Conservation (phyloP, 2,888 invertebrate genomes). For the Zelleria hepariella region DNA sequence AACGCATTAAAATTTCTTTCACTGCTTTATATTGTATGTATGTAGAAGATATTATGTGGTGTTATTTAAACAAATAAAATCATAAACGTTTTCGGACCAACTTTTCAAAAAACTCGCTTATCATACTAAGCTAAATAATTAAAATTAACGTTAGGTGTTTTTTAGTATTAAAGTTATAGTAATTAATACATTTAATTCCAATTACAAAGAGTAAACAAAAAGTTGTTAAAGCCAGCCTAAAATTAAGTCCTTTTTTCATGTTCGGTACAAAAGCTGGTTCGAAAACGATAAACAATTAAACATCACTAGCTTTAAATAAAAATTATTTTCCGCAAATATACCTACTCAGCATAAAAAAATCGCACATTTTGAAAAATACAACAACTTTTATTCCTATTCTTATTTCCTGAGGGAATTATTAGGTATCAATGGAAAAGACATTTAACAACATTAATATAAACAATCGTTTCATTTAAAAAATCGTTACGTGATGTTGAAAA, state of each 20-base stretch:
- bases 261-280: slow-evolving; percentile 6
- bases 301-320: slow-evolving; percentile 42
- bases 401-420: too few species aligned
- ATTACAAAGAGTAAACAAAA: not conserved
- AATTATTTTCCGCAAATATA: slow-evolving; percentile 33
- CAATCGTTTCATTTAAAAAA: too few species aligned
- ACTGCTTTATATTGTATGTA: slow-evolving; percentile 26
- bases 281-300: slow-evolving; percentile 33
- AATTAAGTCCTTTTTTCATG: not conserved
- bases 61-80: slow-evolving; percentile 14
- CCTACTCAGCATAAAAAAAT: too few species aligned
- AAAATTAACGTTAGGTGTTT: not conserved
- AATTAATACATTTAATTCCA: too few species aligned
- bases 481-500: too few species aligned
- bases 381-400: too few species aligned
- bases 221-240: slow-evolving; percentile 4
- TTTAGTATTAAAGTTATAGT: not conserved
- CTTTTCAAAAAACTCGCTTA: slow-evolving; percentile 9
- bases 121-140: not conserved
- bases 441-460: too few species aligned
- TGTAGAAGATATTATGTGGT: slow-evolving; percentile 33
- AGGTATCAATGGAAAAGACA: too few species aligned
- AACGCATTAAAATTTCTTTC: slow-evolving; percentile 33
- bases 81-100: slow-evolving; percentile 36
- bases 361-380: too few species aligned